These are phyloP conservation scores for Ctenodactylus gundi DNA, from an alignment of 2,113 vertebrate species.

Conservation along the genomic window DNA sequence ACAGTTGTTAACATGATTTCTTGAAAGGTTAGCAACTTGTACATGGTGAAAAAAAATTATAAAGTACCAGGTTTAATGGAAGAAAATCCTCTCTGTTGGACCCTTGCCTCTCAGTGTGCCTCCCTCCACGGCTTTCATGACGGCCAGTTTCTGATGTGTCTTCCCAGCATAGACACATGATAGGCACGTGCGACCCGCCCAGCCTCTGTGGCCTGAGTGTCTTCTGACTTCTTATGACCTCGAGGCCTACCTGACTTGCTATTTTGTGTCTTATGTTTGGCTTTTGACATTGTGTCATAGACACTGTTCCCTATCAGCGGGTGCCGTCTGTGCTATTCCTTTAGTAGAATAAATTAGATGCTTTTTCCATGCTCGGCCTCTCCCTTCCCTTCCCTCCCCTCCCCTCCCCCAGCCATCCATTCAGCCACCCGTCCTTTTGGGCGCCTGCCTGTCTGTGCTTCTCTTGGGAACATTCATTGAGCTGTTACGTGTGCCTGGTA, in stretches of 20 bases:
- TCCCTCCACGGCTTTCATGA: background rate
- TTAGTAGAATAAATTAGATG: background rate
- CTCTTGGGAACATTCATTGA: background rate
- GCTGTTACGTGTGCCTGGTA: background rate
- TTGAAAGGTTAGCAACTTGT: background rate
- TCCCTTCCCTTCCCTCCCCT: background rate
- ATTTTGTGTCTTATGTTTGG: background rate
- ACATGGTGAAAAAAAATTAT: background rate
- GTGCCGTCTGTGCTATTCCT: background rate
- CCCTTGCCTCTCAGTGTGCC: background rate
- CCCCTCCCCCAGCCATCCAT: background rate
- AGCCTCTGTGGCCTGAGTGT: accelerated
- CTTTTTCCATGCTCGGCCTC: background rate
- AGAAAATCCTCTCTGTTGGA: background rate
- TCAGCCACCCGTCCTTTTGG: background rate
- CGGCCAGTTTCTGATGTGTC: background rate
- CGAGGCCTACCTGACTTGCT: background rate
- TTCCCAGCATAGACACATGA: background rate
- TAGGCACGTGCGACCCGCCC: background rate
- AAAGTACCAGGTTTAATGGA: background rate
- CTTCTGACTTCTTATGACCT: background rate
- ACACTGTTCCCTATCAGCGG: background rate
- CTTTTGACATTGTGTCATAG: background rate
- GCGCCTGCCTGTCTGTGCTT: background rate
- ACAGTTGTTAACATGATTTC: background rate